Evolutionary conservation across 2,113 vertebrate genomes (phyloP).

Genomic region (Chaetodon trifascialis): DNA sequence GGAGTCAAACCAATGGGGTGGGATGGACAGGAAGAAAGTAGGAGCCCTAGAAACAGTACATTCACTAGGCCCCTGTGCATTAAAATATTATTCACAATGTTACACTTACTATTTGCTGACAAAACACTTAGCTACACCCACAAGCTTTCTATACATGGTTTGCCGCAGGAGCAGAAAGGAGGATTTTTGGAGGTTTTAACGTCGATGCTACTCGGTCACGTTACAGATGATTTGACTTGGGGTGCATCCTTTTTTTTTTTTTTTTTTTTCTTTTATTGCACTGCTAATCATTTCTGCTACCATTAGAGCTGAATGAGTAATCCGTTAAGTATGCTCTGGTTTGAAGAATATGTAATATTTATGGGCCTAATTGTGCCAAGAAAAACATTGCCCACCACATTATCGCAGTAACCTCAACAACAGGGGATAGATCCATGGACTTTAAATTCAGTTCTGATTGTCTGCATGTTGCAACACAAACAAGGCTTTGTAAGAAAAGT

Average conservation of each 20-base stretch:
- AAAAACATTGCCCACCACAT: not conserved
- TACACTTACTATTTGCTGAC: not conserved
- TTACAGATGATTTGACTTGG: not conserved
- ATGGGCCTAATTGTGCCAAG: constrained; percentile 12
- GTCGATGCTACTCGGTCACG: not conserved
- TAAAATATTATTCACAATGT: constrained; percentile 6
- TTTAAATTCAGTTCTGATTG: constrained; percentile 7
- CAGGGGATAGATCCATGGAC: not conserved
- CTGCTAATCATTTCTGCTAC: not conserved
- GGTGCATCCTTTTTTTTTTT: not conserved
- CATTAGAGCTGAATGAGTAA: not conserved
- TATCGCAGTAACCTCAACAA: not conserved
- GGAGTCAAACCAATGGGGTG: constrained; percentile 14
- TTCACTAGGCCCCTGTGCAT: constrained; percentile 6
- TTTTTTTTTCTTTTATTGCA: not conserved
- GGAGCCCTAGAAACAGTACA: constrained; percentile 20
- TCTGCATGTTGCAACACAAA: constrained; percentile 20
- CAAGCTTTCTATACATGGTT: constrained; percentile 16
- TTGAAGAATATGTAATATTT: constrained; percentile 6
- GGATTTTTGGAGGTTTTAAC: not conserved
- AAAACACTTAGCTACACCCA: constrained; percentile 19
- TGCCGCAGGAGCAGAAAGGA: not conserved
- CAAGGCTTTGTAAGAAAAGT: not conserved
- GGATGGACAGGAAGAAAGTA: not conserved
- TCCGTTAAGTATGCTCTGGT: not conserved